Evolutionary conservation across 1,140 invertebrate species (phyloP), one percentile per base, ranked within the genome.

Genomic region (Episyrphus balteatus): DNA sequence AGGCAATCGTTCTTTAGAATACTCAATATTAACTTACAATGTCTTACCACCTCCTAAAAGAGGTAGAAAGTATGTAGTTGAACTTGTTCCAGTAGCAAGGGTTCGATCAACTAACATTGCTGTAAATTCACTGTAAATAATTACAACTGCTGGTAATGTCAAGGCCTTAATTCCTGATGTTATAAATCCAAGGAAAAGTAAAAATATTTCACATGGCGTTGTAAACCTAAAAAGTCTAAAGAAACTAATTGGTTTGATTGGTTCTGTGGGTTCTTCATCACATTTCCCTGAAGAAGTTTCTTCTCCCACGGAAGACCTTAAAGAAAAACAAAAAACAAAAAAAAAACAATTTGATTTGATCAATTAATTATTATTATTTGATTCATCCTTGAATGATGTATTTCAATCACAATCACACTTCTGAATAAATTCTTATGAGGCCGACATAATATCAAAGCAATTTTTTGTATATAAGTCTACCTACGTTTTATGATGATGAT

Each of bases 121-220:
- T 0, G 82, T 82, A 49, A 86, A 74, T 53, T 77, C 74, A 19
- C 83, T 83, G 67, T 84, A 85, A 5, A 83, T 69, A 6, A 83
- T 71, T n/a, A 83, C 79, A n/a, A 83, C 77, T 6, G 75, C 58
- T 3, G 84, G 79, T 54, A 83, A 73, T 44, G 76, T 76, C 17
- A 80, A 52, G 3, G 79, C 79, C 55, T 76, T 79, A 34, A 82
- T 58, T 21, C 68, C 64, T 21, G 78, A 78, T 62, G 78, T 67
- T 19, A 82, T 53, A 44, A 81, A 58, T 7, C 76, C 79, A 31
- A 73, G 49, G 46, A 76, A 56, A 10, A 79, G 57, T 49, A 77
- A 62, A 13, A 75, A 52, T 39, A 76, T 57, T 69, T 83, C 81
- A 43, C 65, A 67, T 54, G 70, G 68, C 44, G 75, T 79, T 48